Conservation (phyloP, 1,140 invertebrate genomes). For the Cydia amplana region DNA sequence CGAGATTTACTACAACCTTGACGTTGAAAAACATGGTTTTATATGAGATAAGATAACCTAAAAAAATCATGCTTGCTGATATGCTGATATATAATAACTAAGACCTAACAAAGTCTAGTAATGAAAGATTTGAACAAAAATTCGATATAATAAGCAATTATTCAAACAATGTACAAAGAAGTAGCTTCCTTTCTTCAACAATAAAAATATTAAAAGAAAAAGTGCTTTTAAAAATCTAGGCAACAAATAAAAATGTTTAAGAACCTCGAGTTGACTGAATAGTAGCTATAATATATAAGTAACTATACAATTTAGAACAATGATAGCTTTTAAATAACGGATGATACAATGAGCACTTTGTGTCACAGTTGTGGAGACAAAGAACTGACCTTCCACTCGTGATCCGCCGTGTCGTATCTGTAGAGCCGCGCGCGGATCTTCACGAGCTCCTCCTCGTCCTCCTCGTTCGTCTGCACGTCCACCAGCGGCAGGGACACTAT, state of each 20-base stretch:
- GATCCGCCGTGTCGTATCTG: constrained; percentile 78
- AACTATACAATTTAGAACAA: too few relatives aligned
- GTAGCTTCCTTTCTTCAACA: too few relatives aligned
- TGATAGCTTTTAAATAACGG: too few relatives aligned
- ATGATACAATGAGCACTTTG: background rate
- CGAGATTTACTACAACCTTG: background rate
- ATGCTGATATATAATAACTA: background rate
- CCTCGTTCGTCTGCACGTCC: constrained; percentile 88
- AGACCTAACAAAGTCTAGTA: too few relatives aligned
- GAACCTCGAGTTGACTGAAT: too few relatives aligned
- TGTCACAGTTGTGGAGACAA: constrained; percentile 2
- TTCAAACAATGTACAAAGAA: too few relatives aligned
- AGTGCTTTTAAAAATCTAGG: too few relatives aligned
- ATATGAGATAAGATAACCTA: constrained; percentile 1
- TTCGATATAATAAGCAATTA: too few relatives aligned
- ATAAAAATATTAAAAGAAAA: too few relatives aligned
- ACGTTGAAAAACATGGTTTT: background rate
- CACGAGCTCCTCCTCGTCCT: constrained; percentile 87
- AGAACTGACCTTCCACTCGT: constrained; percentile 82
- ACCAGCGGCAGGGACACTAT: constrained; percentile 88
- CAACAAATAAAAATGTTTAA: too few relatives aligned
- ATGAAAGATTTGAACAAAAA: too few relatives aligned
- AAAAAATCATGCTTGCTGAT: constrained; percentile 10
- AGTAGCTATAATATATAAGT: too few relatives aligned
- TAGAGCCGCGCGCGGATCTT: constrained; percentile 84